Base-by-base conservation (phyloP, 2,797 vertebrate species). In the Anolis apletophallus region DNA sequence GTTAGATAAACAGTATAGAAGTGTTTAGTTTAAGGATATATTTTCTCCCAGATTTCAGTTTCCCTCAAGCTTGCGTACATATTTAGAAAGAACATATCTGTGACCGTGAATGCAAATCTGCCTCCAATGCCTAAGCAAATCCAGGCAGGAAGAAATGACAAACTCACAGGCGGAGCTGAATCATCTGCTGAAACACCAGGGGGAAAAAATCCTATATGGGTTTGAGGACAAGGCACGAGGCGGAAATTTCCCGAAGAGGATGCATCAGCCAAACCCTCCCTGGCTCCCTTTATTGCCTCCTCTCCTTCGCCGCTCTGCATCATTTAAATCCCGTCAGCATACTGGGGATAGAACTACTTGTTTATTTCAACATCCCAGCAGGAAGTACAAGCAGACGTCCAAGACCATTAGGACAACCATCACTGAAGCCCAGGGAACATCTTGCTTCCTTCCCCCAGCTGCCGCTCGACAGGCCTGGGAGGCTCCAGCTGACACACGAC, bases 391-490 rank as follows among this genome's bases (percentile, higher is more conserved):
- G n/a, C 4, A 2, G 6, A 17, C 32, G 29, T 76, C 34, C 46
- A 12, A 0, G 55, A 5, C 7, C 12, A n/a, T 0, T 0, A 1
- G 16, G 2, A 46, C 17, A 64, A 1, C 32, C 0, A 23, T 26
- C 59, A 23, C 23, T 61, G 59, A 61, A 26, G 26, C 0, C 8
- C 80, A 19, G 1, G 0, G 23, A 21, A 71, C 40, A 0, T n/a
- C 59, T 79, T 81, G 3, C 59, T 74, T 61, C 1, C 55, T 52
- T 68, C 10, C 34, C 19, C 7, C 74, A 85, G 61, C 61, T 10
- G 9, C 61, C 26, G 8, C 61, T 64, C 61, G 19, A 34, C 4
- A 3, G 29, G 11, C 74, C 10, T 3, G n/a, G 74, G 74, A 57
- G 40, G 14, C 16, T 23, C 55, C 9, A 11, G 1, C 10, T 8